Conservation (phyloP, 2,797 vertebrate genomes). For the Neoniphon sammara region DNA sequence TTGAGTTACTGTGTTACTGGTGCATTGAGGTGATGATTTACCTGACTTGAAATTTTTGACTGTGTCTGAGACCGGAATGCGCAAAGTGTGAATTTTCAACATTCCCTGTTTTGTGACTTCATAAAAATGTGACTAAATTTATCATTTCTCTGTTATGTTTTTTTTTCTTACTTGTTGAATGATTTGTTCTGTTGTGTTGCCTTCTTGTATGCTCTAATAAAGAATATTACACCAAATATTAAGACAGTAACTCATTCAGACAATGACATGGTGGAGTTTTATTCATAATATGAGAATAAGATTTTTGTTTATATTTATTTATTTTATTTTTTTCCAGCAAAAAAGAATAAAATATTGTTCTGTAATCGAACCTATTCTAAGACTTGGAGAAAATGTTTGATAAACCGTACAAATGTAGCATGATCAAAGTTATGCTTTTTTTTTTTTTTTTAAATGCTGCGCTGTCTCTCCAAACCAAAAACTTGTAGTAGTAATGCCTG, state of each 20-base stretch:
- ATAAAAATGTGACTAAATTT: conserved; percentile 3
- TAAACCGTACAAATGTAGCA: no score
- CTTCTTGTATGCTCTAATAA: conserved; percentile 71
- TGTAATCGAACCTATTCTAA: no score
- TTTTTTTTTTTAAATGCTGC: no score
- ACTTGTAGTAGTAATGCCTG: no score
- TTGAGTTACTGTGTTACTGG: background rate
- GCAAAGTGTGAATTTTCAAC: conserved; percentile 57
- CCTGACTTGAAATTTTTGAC: conserved; percentile 46
- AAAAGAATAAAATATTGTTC: no score
- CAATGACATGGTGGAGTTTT: background rate
- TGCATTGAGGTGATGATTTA: conserved; percentile 20
- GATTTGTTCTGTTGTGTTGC: conserved; percentile 60
- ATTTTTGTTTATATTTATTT: no score
- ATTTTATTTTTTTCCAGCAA: no score
- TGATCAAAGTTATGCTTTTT: no score
- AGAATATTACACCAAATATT: conserved; percentile 53
- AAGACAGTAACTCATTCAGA: background rate
- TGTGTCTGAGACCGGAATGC: conserved; percentile 57
- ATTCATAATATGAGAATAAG: background rate
- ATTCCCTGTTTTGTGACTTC: conserved; percentile 39
- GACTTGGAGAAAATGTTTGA: no score
- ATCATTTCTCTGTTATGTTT: conserved; percentile 23
- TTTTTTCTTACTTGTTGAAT: conserved; percentile 47
- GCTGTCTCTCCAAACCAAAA: no score